Percentiles rank a stretch among this genome's conserved stretches.
Evolutionary conservation across 2,888 invertebrate genomes (phyloP).

Genomic region (Rhamnusium bicolor): DNA sequence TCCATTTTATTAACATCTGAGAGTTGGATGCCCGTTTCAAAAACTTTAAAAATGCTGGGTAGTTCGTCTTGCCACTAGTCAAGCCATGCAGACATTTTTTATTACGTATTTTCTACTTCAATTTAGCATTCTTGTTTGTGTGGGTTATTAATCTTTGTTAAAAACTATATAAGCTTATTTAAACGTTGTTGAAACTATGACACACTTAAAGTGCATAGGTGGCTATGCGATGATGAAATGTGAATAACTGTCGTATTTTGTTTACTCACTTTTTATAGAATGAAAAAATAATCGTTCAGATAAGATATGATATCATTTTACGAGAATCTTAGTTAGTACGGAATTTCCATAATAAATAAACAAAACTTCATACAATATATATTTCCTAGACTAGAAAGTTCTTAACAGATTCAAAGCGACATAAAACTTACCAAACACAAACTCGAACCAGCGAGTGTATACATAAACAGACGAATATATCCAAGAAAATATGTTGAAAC

Average conservation of each 20-base stretch:
- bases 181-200: neutral
- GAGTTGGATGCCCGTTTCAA: neutral
- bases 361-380: constrained; percentile 4
- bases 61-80: neutral
- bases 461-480: constrained; percentile 1
- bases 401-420: constrained; percentile 5
- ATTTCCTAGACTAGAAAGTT: constrained; percentile 20
- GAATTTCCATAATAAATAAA: constrained; percentile 25
- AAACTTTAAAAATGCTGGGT: constrained; percentile 2
- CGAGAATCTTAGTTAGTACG: neutral
- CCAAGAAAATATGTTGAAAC: neutral
- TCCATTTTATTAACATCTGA: constrained; percentile 24
- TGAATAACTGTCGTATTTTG: neutral
- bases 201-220: constrained; percentile 19
- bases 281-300: neutral
- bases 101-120: neutral
- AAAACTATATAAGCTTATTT: neutral
- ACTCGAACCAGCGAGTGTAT: neutral
- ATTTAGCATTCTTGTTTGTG: neutral
- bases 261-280: neutral
- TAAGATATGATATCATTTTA: constrained; percentile 14
- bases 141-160: neutral
- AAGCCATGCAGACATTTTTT: neutral
- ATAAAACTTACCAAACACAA: constrained; percentile 22
- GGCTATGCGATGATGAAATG: constrained; percentile 3